A percentile compares a stretch with the other conserved stretches of the same genome.
Evolutionary conservation across 2,113 vertebrate species (phyloP).

Genomic region (Oncorhynchus gorbuscha): DNA sequence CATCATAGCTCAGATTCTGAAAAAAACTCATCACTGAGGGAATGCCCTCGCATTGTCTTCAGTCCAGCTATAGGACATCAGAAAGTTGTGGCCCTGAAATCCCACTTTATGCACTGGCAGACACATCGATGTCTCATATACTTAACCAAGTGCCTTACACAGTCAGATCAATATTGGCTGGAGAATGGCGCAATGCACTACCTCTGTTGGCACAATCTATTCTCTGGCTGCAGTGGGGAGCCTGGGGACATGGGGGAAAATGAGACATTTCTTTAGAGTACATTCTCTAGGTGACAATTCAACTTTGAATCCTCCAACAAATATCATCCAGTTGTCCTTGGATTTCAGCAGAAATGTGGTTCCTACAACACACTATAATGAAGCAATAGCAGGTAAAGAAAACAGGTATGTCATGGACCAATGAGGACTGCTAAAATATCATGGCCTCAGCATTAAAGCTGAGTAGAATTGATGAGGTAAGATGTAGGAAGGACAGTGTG

Average conservation of each 20-base stretch:
- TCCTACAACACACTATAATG: background rate
- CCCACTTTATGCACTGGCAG: slow-evolving; percentile 1
- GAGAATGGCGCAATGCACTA: slow-evolving; percentile 2
- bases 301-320: too few relatives aligned
- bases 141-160: slow-evolving; percentile 5
- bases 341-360: background rate
- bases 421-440: slow-evolving; percentile 3
- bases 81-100: background rate
- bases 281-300: background rate
- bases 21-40: background rate
- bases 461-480: background rate
- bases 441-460: slow-evolving; percentile 23
- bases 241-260: background rate
- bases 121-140: background rate
- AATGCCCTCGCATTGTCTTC: background rate
- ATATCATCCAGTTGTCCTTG: too few relatives aligned
- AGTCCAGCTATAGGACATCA: background rate
- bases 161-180: slow-evolving; percentile 13
- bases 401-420: background rate
- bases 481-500: too few relatives aligned
- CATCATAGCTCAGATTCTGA: background rate
- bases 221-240: background rate
- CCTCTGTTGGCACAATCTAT: slow-evolving; percentile 1
- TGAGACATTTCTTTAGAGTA: background rate
- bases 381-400: slow-evolving; percentile 1